A percentile compares a stretch with the other conserved stretches of the same genome.
These are phyloP conservation scores for Eristalinus sepulchralis DNA, from an alignment of 2,888 invertebrate genomes.

Conservation along the genomic window DNA sequence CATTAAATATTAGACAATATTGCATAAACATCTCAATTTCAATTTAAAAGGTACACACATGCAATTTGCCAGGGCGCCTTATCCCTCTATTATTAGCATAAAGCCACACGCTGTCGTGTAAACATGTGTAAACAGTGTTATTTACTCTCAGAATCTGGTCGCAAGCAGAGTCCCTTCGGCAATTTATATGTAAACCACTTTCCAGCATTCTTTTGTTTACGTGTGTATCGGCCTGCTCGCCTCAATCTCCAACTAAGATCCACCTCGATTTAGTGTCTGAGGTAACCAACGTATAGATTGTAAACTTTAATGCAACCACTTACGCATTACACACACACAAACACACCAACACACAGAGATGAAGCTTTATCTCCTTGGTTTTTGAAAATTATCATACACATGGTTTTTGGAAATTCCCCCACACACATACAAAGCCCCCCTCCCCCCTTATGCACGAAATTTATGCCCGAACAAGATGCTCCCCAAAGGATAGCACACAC, in stretches of 20 bases:
- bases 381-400: slow-evolving; percentile 44
- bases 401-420: slow-evolving; percentile 13
- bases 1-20: background rate
- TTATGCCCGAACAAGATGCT: slow-evolving; percentile 42
- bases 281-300: background rate
- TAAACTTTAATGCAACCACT: slow-evolving; percentile 17
- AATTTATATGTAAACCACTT: background rate
- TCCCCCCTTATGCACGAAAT: slow-evolving; percentile 36
- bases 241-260: background rate
- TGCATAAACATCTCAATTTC: background rate
- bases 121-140: slow-evolving; percentile 1
- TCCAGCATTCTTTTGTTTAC: background rate
- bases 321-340: background rate
- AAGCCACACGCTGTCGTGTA: background rate
- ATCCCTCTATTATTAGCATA: background rate
- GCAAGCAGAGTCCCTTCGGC: background rate
- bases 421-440: background rate
- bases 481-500: slow-evolving; percentile 3
- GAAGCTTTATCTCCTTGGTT: slow-evolving; percentile 13
- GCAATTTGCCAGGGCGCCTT: background rate
- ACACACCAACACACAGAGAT: background rate
- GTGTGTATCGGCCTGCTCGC: background rate
- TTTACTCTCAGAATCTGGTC: background rate
- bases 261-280: background rate
- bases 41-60: background rate